phyloP scores from a whole-genome alignment of 2,888 invertebrate genomes.

The Synanthedon tipuliformis region DNA sequence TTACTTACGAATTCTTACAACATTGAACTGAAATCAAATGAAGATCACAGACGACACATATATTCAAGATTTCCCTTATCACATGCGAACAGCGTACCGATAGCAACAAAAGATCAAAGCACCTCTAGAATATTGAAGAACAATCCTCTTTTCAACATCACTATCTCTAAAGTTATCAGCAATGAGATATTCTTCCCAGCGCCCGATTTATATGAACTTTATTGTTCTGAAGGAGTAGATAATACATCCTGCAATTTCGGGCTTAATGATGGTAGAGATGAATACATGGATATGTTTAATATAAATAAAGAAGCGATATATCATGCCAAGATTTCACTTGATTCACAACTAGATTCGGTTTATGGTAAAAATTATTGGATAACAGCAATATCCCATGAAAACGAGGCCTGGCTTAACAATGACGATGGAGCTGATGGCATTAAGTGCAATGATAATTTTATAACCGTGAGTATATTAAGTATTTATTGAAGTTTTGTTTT shows the following conservation, averaged over 20 bases:
- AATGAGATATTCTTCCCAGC: constrained; percentile 73
- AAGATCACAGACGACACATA: constrained; percentile 38
- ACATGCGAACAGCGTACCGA: constrained; percentile 27
- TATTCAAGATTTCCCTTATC: constrained; percentile 50
- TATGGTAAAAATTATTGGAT: constrained; percentile 42
- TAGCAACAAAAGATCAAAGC: constrained; percentile 58
- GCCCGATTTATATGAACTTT: constrained; percentile 57
- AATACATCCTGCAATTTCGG: constrained; percentile 50
- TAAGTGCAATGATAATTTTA: constrained; percentile 43
- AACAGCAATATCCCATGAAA: constrained; percentile 32
- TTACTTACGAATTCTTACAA: constrained; percentile 66
- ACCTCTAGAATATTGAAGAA: constrained; percentile 67
- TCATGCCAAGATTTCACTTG: constrained; percentile 40
- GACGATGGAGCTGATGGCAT: constrained; percentile 34
- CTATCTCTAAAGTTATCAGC: constrained; percentile 68
- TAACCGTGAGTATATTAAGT: constrained; percentile 24
- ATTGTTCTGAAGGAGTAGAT: constrained; percentile 36
- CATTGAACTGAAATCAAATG: constrained; percentile 55
- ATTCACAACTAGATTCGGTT: constrained; percentile 25
- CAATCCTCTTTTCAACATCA: constrained; percentile 68
- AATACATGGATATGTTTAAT: constrained; percentile 25
- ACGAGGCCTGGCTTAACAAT: constrained; percentile 28
- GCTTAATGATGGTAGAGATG: constrained; percentile 32
- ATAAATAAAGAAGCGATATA: constrained; percentile 23
- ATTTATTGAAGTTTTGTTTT: too few relatives aligned